Evolutionary conservation across 1,140 invertebrate species (phyloP).

Genomic region (Lucilia sericata): DNA sequence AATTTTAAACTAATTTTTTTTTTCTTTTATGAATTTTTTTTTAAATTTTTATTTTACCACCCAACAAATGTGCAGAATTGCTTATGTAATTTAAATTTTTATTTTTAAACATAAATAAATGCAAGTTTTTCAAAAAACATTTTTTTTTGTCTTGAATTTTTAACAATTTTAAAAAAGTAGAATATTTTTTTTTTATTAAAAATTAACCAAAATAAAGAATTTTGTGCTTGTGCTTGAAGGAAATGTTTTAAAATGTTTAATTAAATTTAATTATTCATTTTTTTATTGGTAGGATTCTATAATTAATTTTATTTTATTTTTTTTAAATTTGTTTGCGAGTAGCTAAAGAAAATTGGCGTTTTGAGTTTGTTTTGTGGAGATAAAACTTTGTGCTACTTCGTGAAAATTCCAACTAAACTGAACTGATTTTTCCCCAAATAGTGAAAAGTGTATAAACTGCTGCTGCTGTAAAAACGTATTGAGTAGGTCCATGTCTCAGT

Average conservation of each 20-base stretch:
- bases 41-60: neutral
- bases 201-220: conserved; percentile 5
- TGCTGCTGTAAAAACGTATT: conserved; percentile 34
- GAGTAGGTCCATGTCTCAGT: conserved; percentile 33
- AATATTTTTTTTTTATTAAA: neutral
- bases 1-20: neutral
- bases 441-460: conserved; percentile 22
- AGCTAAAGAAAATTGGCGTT: conserved; percentile 20
- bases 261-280: conserved; percentile 4
- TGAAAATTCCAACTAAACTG: conserved; percentile 42
- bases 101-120: conserved; percentile 42
- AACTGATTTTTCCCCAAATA: conserved; percentile 34
- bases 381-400: conserved; percentile 40
- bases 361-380: conserved; percentile 1
- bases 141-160: conserved; percentile 19
- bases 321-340: conserved; percentile 21
- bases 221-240: neutral
- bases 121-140: conserved; percentile 31
- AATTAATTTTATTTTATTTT: neutral
- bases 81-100: conserved; percentile 34
- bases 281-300: neutral
- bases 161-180: neutral
- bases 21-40: neutral
- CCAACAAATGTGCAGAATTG: conserved; percentile 15
- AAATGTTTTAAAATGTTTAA: neutral